Evolutionary conservation across 2,888 invertebrate genomes (phyloP), one percentile per base, ranked within the genome.

Genomic region (Epirrita christyi): DNA sequence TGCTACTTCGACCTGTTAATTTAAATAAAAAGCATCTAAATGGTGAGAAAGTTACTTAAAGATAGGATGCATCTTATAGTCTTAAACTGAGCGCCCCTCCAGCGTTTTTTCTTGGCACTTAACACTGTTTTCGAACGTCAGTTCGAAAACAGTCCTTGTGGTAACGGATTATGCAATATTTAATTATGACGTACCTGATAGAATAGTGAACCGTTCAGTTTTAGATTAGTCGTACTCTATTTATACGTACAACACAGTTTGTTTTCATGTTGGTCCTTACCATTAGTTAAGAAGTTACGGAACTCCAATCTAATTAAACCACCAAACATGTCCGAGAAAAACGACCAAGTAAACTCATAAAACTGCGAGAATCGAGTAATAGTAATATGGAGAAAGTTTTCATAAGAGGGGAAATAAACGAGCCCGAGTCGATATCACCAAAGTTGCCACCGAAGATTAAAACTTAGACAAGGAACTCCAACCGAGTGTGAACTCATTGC

Each of bases 331-430:
- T 55, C 48, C 13, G 48, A 72, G 70, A 75, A 74, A 73, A 71
- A 71, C 66, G 55, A 66, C 72, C 65, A 78, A 80, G 72, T 73
- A 83, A 85, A 82, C 74, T 81, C 78, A 83, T 86, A 85, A 87
- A 86, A 86, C 72, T 78, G 75, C 68, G 66, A 64, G 75, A 82
- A 83, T 83, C 77, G 72, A 70, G 78, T 83, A 82, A 83, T 85
- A 85, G 82, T 85, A 82, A 85, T 84, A 86, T 83, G 81, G 81
- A 71, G 47, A 81, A 88, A 86, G 83, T 88, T 89, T 86, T 85
- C 85, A 83, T 86, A 83, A 84, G 86, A 74, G 81, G 63, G 70
- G 69, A 67, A 76, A 83, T 84, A 85, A 86, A 85, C 83, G 71
- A 78, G 76, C 75, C 74, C 43, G 51, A 55, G 55, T 59, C 78